Evolutionary conservation across 2,888 invertebrate genomes (phyloP), one percentile per base, ranked within the genome.

Genomic region (Lochmaea crataegi): DNA sequence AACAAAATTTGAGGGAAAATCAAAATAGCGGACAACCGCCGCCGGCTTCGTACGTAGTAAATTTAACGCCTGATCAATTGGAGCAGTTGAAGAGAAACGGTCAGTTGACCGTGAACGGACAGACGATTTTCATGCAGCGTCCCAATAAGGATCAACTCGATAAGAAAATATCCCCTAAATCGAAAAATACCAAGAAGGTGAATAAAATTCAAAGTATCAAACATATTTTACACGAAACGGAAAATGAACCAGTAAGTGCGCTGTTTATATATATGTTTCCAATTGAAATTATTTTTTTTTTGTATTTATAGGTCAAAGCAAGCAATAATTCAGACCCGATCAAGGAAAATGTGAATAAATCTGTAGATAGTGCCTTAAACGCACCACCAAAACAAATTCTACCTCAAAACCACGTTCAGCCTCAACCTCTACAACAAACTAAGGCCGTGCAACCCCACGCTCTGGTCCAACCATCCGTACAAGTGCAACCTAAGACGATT

Each of bases 71-170:
- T 1, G 87, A 87, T 38, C 87, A 87, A 74, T 75, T 87, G 67
- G 87, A 87, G 73, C 86, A 86, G 74, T 78, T 87, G 71, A 87
- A 87, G 77, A 77, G 86, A 2, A 87, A 87, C 68, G 87, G 87
- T 14, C 87, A 87, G 74, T 76, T 87, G 58, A 87, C 86, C 1
- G 86, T 87, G 1, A 87, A 87, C 72, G 87, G 87, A 11, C 87
- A 87, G 75, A 87, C 87, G 1, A 86, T 87, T 16, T 87, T 86
- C 71, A 87, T 87, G 87, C 87, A 87, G 74, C 79, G 87, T 41
- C 83, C 85, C 18, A 85, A 83, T 75, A 82, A 80, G 60, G 78
- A 80, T 22, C 79, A 80, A 32, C 78, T 76, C 65, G 81, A 81
- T 65, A 85, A 84, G 77, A 86, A 85, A 77, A 74, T 85, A 45